Conservation (phyloP, 2,888 invertebrate species). For the Apoderus coryli region DNA sequence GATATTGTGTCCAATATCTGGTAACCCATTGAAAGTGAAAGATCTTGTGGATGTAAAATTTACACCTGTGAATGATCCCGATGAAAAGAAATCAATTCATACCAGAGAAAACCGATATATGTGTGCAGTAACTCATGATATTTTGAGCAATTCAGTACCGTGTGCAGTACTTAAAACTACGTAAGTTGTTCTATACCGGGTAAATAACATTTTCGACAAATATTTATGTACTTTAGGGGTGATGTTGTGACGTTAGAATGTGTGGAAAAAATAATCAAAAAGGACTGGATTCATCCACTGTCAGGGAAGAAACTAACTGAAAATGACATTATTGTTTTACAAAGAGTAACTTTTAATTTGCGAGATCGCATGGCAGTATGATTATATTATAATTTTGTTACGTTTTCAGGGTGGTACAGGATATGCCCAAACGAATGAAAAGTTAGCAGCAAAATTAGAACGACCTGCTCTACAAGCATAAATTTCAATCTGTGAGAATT, state of each 20-base stretch:
- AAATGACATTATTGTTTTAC: slow-evolving; percentile 82
- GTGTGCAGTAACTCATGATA: slow-evolving; percentile 95
- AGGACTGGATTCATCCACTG: slow-evolving; percentile 92
- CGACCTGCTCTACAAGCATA: slow-evolving; percentile 74
- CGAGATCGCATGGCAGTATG: not conserved
- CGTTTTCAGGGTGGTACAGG: slow-evolving; percentile 79
- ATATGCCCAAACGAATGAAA: slow-evolving; percentile 74
- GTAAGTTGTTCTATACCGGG: slow-evolving; percentile 36
- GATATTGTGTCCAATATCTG: slow-evolving; percentile 73
- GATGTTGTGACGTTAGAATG: slow-evolving; percentile 94
- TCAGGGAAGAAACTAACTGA: slow-evolving; percentile 72
- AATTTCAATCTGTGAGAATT: too few relatives aligned
- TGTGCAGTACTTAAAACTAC: slow-evolving; percentile 83
- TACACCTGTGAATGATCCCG: slow-evolving; percentile 76
- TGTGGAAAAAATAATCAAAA: slow-evolving; percentile 88
- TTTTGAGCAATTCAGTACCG: slow-evolving; percentile 85
- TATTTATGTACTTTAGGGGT: slow-evolving; percentile 50
- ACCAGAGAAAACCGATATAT: slow-evolving; percentile 86
- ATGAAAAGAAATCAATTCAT: slow-evolving; percentile 74
- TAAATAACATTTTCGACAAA: not conserved
- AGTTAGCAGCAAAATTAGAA: slow-evolving; percentile 68
- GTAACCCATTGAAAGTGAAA: slow-evolving; percentile 74
- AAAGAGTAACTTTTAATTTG: slow-evolving; percentile 46
- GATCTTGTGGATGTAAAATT: slow-evolving; percentile 89
- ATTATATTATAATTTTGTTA: not conserved